These are phyloP conservation scores for Buathra laborator DNA, from an alignment of 2,888 invertebrate genomes.

Conservation along the genomic window DNA sequence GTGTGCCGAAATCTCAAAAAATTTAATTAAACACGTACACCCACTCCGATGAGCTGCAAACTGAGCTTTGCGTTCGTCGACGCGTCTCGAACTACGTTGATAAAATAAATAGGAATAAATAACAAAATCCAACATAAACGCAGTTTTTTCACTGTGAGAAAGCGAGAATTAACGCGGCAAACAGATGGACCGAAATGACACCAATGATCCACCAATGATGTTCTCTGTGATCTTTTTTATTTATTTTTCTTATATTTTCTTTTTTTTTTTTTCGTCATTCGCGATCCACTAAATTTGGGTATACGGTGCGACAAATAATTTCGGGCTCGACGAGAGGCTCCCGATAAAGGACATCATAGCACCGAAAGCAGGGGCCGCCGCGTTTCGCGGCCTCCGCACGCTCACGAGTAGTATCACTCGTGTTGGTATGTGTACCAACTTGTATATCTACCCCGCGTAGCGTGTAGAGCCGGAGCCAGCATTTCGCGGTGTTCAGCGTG, in stretches of 20 bases:
- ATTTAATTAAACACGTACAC: background rate
- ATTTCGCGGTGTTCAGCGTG: slow-evolving; percentile 84
- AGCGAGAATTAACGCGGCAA: background rate
- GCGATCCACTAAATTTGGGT: slow-evolving; percentile 49
- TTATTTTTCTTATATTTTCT: background rate
- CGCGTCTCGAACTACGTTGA: background rate
- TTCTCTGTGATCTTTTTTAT: background rate
- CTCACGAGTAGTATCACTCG: slow-evolving; percentile 51
- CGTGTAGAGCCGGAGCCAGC: slow-evolving; percentile 75
- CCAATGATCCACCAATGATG: background rate
- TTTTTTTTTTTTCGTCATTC: slow-evolving; percentile 12
- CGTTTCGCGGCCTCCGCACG: slow-evolving; percentile 55
- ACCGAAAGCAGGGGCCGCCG: slow-evolving; percentile 10
- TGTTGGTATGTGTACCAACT: slow-evolving; percentile 42
- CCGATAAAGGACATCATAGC: slow-evolving; percentile 9
- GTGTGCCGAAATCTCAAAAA: no score
- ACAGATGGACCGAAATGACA: background rate
- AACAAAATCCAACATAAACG: background rate
- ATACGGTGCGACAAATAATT: slow-evolving; percentile 64
- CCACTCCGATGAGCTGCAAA: background rate
- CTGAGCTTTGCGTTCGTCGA: background rate
- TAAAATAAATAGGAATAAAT: background rate
- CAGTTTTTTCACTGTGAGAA: background rate
- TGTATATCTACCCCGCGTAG: slow-evolving; percentile 42
- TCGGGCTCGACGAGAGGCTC: slow-evolving; percentile 53